Evolutionary conservation across 2,888 invertebrate genomes (phyloP).

Genomic region (Atrina japonica): DNA sequence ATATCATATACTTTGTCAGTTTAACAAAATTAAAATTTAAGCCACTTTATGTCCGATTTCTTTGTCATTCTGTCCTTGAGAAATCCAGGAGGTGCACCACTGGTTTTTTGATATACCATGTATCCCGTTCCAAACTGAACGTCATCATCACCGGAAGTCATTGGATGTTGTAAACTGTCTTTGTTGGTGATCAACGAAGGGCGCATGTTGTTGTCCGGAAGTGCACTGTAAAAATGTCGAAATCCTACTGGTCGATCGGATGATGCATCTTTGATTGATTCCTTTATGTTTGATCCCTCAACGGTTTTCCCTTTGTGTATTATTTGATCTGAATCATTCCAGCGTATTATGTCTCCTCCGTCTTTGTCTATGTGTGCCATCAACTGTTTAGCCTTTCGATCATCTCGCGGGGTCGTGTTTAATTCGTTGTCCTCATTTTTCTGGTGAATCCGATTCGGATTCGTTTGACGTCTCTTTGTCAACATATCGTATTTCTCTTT

Average conservation of each 20-base stretch:
- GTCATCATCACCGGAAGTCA: too few species aligned
- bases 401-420: neutral
- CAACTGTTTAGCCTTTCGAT: neutral
- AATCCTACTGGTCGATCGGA: too few species aligned
- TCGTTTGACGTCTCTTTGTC: neutral
- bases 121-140: too few species aligned
- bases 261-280: neutral
- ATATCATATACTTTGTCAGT: too few species aligned
- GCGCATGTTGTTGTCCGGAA: too few species aligned
- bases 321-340: neutral
- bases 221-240: too few species aligned
- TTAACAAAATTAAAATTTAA: constrained; percentile 7
- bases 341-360: neutral
- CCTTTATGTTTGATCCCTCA: neutral
- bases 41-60: constrained; percentile 2
- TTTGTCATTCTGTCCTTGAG: neutral
- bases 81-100: constrained; percentile 4
- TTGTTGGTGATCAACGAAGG: too few species aligned
- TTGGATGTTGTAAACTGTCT: too few species aligned
- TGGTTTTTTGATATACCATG: too few species aligned
- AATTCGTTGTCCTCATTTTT: neutral
- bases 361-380: neutral
- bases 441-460: neutral
- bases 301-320: neutral
- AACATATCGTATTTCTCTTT: neutral